A percentile compares a stretch with the other conserved stretches of the same genome.
Conservation (phyloP, 2,888 invertebrate species). For the Podabrus alpinus region DNA sequence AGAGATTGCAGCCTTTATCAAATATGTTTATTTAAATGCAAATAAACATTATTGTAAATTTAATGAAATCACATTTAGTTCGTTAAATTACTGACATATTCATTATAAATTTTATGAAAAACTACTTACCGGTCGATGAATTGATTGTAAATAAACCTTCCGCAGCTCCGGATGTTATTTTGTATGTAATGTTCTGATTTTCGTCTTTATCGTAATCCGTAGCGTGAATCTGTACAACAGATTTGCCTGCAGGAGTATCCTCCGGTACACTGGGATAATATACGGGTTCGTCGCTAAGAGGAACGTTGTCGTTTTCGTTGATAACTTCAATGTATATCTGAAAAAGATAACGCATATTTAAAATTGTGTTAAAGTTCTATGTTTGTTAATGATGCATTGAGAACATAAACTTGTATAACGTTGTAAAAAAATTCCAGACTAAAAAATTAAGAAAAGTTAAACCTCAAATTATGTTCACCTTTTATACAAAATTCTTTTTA, state of each 20-base stretch:
- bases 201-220: conserved; percentile 78
- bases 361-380: conserved; percentile 1
- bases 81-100: background rate
- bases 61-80: background rate
- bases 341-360: conserved; percentile 23
- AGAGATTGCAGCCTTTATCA: background rate
- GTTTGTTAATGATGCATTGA: background rate
- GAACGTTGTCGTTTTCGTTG: conserved; percentile 95
- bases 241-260: conserved; percentile 74
- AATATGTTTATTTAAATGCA: background rate
- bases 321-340: conserved; percentile 82
- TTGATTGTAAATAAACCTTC: conserved; percentile 90
- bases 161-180: conserved; percentile 89
- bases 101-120: background rate
- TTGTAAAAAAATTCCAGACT: background rate
- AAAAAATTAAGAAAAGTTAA: background rate
- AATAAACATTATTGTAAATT: background rate
- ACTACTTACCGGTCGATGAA: conserved; percentile 72
- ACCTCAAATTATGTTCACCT: conserved; percentile 8
- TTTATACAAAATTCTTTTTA: conserved; percentile 19
- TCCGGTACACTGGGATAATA: conserved; percentile 83
- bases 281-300: conserved; percentile 83
- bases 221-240: conserved; percentile 77
- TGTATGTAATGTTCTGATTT: conserved; percentile 71
- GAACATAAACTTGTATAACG: background rate